phyloP scores from a whole-genome alignment of 1,140 invertebrate genomes.

The Wiebesia pumilae region DNA sequence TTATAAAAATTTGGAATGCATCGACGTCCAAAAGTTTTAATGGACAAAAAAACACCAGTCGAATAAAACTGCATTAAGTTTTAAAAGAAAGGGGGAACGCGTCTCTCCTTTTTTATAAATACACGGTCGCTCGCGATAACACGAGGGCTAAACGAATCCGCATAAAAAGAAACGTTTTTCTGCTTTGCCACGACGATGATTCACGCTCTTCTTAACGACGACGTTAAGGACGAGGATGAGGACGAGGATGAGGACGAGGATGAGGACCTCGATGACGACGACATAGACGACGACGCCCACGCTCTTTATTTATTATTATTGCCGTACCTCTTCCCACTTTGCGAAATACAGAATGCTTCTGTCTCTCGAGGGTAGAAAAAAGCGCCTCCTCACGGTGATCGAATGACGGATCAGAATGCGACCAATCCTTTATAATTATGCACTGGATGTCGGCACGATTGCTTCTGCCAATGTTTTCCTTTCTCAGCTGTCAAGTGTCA shows the following conservation, averaged over 20 bases:
- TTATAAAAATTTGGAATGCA: not conserved
- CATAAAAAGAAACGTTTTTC: not conserved
- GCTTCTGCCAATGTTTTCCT: not conserved
- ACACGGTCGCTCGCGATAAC: not conserved
- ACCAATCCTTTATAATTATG: not conserved
- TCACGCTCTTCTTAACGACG: not conserved
- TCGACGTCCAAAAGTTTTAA: not conserved
- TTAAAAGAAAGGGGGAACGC: not conserved
- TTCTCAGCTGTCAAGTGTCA: constrained; percentile 6
- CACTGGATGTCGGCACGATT: not conserved
- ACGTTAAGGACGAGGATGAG: not conserved
- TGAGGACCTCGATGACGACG: not conserved
- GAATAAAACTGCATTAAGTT: not conserved
- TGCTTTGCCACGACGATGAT: not conserved
- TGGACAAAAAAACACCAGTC: not conserved
- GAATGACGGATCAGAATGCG: not conserved
- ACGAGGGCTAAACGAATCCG: not conserved
- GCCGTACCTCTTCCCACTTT: not conserved
- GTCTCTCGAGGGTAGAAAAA: not conserved
- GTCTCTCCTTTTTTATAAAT: too few species aligned
- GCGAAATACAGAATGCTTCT: not conserved
- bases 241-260: not conserved
- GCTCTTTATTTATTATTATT: constrained; percentile 1
- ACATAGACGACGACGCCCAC: not conserved
- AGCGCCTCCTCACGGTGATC: not conserved